A percentile compares a stretch with the other conserved stretches of the same genome.
Evolutionary conservation across 2,888 invertebrate genomes (phyloP).

Genomic region (Cataglyphis altisquamis): DNA sequence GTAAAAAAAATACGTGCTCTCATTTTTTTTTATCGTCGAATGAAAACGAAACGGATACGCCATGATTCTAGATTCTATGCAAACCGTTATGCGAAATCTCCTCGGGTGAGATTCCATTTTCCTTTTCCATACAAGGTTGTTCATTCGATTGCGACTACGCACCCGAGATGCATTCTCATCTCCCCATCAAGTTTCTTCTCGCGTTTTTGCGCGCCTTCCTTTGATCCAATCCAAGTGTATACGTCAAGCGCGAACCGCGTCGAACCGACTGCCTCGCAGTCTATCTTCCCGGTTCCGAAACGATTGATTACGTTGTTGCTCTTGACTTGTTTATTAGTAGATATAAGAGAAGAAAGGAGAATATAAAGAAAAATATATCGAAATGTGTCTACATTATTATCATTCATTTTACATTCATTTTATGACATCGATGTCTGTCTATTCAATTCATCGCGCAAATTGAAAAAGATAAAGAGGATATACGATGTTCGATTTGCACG

Average conservation of each 20-base stretch:
- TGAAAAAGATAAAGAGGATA: slow-evolving; percentile 18
- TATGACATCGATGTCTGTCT: slow-evolving; percentile 26
- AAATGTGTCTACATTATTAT: background rate
- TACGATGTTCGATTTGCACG: slow-evolving; percentile 30
- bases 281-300: background rate
- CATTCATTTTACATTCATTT: background rate
- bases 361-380: background rate
- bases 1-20: background rate
- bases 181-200: background rate
- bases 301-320: slow-evolving; percentile 31
- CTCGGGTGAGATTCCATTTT: background rate
- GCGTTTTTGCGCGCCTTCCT: slow-evolving; percentile 16
- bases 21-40: slow-evolving; percentile 73
- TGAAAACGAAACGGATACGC: slow-evolving; percentile 58
- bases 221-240: background rate
- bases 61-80: slow-evolving; percentile 7
- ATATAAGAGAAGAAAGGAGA: background rate
- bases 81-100: background rate
- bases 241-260: background rate
- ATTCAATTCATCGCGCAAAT: slow-evolving; percentile 9
- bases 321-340: background rate
- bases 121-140: background rate
- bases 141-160: background rate
- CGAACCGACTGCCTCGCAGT: background rate
- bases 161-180: background rate